Evolutionary conservation across 1,140 invertebrate genomes (phyloP).

Genomic region (Rhagoletis zephyria): DNA sequence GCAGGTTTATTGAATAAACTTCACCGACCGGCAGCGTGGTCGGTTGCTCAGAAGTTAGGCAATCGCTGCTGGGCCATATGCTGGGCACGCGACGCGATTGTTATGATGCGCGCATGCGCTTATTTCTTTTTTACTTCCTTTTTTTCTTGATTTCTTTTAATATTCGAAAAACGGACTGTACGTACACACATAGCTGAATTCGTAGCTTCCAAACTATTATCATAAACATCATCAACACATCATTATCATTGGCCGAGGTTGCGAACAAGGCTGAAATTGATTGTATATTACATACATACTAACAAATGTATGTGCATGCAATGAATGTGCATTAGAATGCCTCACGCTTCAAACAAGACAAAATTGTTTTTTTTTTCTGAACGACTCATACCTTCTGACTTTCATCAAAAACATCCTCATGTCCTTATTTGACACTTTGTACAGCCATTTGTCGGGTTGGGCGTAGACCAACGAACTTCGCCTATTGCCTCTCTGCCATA

Average conservation of each 20-base stretch:
- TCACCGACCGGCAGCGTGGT: constrained; percentile 46
- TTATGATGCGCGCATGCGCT: constrained; percentile 47
- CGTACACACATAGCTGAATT: not conserved
- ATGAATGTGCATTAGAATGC: too few species aligned
- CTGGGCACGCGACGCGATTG: constrained; percentile 42
- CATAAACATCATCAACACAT: constrained; percentile 53
- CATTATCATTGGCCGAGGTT: constrained; percentile 25
- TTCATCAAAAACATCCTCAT: too few species aligned
- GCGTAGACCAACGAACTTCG: too few species aligned
- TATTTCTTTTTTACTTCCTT: not conserved
- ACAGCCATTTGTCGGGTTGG: too few species aligned
- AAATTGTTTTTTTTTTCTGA: too few species aligned
- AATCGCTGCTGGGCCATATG: not conserved
- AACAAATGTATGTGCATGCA: too few species aligned
- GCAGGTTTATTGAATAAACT: constrained; percentile 72
- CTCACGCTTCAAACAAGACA: too few species aligned
- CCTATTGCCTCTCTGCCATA: too few species aligned
- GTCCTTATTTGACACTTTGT: too few species aligned
- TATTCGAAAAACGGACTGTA: not conserved
- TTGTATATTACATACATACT: not conserved
- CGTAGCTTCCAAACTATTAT: not conserved
- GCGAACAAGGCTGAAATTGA: not conserved
- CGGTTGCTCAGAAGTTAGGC: not conserved
- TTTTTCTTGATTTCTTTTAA: constrained; percentile 11
- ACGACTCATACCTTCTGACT: too few species aligned